These are phyloP conservation scores for Anolis sagrei DNA, from an alignment of 2,113 vertebrate species.

Conservation along the genomic window DNA sequence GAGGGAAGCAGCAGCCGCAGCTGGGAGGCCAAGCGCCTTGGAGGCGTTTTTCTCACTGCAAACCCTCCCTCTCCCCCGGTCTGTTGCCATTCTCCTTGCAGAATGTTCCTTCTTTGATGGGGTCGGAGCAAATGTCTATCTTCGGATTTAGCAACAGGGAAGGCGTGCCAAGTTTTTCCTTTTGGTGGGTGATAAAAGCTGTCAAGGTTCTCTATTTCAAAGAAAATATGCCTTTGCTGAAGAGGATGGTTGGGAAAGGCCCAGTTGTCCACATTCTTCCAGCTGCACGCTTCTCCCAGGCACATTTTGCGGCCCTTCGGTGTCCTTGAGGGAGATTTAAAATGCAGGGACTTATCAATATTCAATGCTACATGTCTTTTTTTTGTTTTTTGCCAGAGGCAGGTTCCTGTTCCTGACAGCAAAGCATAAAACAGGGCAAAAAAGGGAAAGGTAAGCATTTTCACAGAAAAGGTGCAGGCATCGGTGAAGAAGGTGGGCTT, in stretches of 20 bases:
- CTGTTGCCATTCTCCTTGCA: background rate
- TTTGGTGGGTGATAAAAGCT: background rate
- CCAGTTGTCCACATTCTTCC: background rate
- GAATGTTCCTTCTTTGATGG: background rate
- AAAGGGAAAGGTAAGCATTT: no score
- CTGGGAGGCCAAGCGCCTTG: no score
- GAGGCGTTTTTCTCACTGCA: background rate
- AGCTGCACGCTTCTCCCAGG: background rate
- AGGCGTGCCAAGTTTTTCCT: background rate
- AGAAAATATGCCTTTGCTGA: no score
- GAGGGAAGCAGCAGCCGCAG: no score
- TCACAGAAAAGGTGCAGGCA: no score
- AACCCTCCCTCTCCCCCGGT: background rate
- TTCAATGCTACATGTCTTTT: background rate
- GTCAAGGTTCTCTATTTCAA: background rate
- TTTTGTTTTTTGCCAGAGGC: background rate
- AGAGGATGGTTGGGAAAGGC: background rate
- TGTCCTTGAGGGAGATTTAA: constrained; percentile 1
- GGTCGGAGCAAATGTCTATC: no score
- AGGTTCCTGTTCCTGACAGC: background rate
- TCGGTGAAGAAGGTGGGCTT: no score
- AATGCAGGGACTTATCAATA: background rate
- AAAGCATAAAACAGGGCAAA: constrained; percentile 5
- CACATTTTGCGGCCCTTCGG: background rate
- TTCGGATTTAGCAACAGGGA: no score